These are phyloP conservation scores for Scopus umbretta DNA, from an alignment of 2,113 vertebrate species.

Conservation along the genomic window DNA sequence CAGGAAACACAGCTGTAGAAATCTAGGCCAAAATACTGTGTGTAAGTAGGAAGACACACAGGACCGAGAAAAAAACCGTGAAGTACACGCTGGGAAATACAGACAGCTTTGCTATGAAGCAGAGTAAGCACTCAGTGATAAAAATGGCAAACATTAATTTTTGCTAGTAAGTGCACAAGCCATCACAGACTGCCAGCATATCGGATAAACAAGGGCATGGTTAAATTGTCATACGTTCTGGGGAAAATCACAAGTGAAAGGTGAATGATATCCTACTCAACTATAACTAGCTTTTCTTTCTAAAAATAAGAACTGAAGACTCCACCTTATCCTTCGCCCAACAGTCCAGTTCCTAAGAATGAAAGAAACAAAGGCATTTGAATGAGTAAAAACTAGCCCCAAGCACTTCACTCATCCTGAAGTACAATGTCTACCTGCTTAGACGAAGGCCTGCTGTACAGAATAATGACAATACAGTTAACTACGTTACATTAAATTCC, in stretches of 20 bases:
- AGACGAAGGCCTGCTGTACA: neutral
- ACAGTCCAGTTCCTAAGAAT: neutral
- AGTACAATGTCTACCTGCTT: neutral
- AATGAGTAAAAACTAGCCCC: neutral
- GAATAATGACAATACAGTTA: neutral
- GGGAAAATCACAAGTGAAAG: neutral
- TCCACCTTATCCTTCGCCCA: neutral
- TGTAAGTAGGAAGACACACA: neutral
- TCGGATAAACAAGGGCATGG: neutral
- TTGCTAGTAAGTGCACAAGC: neutral
- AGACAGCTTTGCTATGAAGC: neutral
- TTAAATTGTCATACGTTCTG: neutral
- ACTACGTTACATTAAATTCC: neutral
- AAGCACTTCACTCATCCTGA: neutral
- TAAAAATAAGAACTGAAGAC: neutral
- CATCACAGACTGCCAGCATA: neutral
- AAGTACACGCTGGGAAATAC: neutral
- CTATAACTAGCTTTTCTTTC: neutral
- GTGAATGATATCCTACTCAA: neutral
- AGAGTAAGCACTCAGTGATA: neutral
- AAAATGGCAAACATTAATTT: neutral
- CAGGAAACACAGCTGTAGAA: neutral
- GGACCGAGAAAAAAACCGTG: neutral
- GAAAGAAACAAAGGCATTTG: neutral
- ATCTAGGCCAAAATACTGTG: neutral